Base-by-base conservation (phyloP, 2,888 invertebrate species). In the Ectobius pallidus region DNA sequence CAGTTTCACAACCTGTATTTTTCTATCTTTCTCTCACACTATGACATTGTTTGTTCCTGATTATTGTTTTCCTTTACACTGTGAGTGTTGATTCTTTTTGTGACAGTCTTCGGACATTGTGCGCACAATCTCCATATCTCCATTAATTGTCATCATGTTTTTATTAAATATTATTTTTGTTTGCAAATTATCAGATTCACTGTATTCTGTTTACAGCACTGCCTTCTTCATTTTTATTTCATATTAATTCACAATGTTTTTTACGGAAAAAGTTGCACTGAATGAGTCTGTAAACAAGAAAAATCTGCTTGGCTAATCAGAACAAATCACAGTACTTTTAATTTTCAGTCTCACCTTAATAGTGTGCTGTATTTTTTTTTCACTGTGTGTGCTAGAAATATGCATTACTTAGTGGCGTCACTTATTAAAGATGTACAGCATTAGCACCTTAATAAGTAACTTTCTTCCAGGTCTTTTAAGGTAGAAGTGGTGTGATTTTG, bases 201-300 rank as follows among this genome's bases (percentile, higher is more conserved):
- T 58, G 58, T 58, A 30, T 27, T 42, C 22, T 63, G 63, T 63
- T 30, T 65, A 58, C 7, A 65, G 65, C 65, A 65, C 65, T 44
- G 44, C 65, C 65, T 65, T 44, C 63, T 44, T 39, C 42, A n/a
- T 65, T 25, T 44, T 65, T 39, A 6, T 65, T 44, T 44, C 18
- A 22, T 22, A 25, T 55, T 25, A 65, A 25, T 27, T 44, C 65
- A 65, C 65, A 65, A 27, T 44, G 39, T 42, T 65, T 44, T 27
- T 16, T n/a, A n/a, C n/a, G 25, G 63, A 65, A 65, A n/a, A 65
- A 65, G 27, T 25, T 65, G 65, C 65, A 65, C 65, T 65, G 65
- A 65, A 65, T 65, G 65, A 65, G n/a, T 62, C 44, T 65, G 65
- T 65, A 16, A 65, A 25, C n/a, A n/a, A 27, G 25, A 42, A 20